Percentiles rank a stretch among this genome's conserved stretches.
phyloP scores from a whole-genome alignment of 2,888 invertebrate genomes.

The Stenodera caucasica region DNA sequence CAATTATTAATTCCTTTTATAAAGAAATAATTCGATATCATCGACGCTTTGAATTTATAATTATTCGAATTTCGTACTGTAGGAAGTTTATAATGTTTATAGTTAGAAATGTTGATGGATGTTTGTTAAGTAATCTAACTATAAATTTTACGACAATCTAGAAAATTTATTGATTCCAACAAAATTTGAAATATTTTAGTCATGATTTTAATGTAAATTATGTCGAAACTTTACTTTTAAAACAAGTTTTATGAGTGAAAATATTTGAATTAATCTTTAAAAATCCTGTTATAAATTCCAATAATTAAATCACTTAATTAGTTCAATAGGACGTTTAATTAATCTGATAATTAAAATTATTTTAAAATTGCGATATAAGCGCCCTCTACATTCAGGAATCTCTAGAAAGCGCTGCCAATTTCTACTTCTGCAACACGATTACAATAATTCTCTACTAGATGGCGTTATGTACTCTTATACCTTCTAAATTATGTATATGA shows the following conservation, averaged over 20 bases:
- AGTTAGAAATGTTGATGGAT: not conserved
- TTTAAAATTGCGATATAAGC: not conserved
- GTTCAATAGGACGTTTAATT: not conserved
- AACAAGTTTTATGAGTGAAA: too few species aligned
- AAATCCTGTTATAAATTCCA: too few species aligned
- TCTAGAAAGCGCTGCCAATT: not conserved
- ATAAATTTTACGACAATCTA: not conserved
- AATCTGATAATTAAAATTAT: not conserved
- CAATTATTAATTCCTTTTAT: not conserved
- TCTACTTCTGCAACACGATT: not conserved
- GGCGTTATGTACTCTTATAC: not conserved
- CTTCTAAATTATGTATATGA: not conserved
- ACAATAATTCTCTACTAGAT: not conserved
- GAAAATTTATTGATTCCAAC: not conserved
- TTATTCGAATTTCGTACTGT: not conserved
- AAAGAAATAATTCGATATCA: not conserved
- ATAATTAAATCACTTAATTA: too few species aligned
- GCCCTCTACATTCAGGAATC: too few species aligned
- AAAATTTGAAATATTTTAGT: too few species aligned
- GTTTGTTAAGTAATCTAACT: not conserved
- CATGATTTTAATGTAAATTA: too few species aligned
- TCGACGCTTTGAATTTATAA: too few species aligned
- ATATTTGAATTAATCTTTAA: too few species aligned
- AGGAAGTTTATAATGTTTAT: slow-evolving; percentile 3
- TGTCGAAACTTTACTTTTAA: too few species aligned